Percentiles rank a stretch among this genome's conserved stretches.
These are phyloP conservation scores for Ladona fulva DNA, from an alignment of 1,140 invertebrate species.

Conservation along the genomic window DNA sequence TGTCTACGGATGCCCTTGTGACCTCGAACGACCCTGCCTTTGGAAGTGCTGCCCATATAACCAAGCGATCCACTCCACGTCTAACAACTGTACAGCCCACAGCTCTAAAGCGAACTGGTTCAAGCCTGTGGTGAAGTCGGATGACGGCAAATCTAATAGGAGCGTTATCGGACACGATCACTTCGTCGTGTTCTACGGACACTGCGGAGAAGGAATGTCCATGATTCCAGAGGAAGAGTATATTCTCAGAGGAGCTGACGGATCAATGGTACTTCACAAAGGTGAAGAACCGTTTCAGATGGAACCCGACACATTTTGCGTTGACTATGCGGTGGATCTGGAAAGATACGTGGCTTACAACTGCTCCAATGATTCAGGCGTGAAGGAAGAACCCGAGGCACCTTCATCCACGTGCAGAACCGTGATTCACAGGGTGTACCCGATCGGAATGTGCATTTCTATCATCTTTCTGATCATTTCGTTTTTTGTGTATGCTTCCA, in stretches of 20 bases:
- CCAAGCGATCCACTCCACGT: not conserved
- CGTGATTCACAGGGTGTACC: conserved; percentile 22
- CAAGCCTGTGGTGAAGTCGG: not conserved
- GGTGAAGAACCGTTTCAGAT: not conserved
- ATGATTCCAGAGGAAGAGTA: not conserved
- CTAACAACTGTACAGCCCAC: not conserved
- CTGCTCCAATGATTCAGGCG: not conserved
- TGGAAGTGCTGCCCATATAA: not conserved
- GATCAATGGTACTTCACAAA: not conserved
- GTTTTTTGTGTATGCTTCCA: conserved; percentile 58
- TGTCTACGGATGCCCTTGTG: not conserved
- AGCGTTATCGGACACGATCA: not conserved
- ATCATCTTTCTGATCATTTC: conserved; percentile 60
- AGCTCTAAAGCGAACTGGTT: not conserved
- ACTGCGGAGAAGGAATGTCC: too few relatives aligned
- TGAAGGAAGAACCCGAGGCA: not conserved
- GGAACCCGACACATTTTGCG: not conserved
- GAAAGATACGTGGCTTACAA: not conserved
- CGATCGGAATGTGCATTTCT: conserved; percentile 52
- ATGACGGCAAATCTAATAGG: not conserved
- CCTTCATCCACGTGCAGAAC: not conserved
- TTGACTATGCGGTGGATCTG: not conserved
- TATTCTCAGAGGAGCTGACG: not conserved
- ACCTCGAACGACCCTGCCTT: not conserved
- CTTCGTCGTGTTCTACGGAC: too few relatives aligned